Percentiles rank a stretch among this genome's conserved stretches.
Conservation (phyloP, 1,140 invertebrate genomes). For the Drosophila teissieri region DNA sequence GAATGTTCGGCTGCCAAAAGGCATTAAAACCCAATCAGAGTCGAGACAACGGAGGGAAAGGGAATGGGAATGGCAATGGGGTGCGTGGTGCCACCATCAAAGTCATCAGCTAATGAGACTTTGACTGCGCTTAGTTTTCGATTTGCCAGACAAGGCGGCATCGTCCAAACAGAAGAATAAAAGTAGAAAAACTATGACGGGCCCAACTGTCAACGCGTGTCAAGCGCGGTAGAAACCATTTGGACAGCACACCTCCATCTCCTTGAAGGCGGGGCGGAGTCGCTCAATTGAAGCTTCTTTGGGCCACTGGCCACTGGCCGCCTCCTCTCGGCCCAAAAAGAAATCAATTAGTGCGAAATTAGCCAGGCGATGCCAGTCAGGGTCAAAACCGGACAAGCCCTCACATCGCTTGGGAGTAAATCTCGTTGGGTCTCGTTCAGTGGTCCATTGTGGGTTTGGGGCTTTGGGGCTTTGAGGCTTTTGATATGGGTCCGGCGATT, state of each 20-base stretch:
- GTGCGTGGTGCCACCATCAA: conserved; percentile 45
- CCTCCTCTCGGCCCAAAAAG: conserved; percentile 44
- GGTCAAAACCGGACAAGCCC: conserved; percentile 15
- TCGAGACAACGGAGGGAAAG: neutral
- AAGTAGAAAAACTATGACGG: conserved; percentile 28
- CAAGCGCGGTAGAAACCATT: conserved; percentile 62
- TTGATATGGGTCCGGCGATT: conserved; percentile 75
- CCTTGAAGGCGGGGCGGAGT: conserved; percentile 25
- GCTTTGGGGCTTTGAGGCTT: conserved; percentile 39
- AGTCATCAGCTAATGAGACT: conserved; percentile 79
- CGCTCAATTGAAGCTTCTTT: conserved; percentile 73
- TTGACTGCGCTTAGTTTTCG: conserved; percentile 81
- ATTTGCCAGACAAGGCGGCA: conserved; percentile 54
- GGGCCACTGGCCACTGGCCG: neutral
- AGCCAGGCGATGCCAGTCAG: conserved; percentile 53
- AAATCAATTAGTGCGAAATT: conserved; percentile 82
- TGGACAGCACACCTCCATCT: conserved; percentile 46
- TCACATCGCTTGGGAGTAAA: conserved; percentile 49
- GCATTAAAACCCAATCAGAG: conserved; percentile 81
- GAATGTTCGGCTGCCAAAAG: conserved; percentile 65
- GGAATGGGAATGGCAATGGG: neutral
- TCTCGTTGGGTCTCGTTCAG: conserved; percentile 54
- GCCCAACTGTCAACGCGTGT: conserved; percentile 76
- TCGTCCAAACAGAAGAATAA: neutral
- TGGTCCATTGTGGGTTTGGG: conserved; percentile 51